Conservation (phyloP, 1,140 invertebrate genomes). For the Sminthurides bifidus region DNA sequence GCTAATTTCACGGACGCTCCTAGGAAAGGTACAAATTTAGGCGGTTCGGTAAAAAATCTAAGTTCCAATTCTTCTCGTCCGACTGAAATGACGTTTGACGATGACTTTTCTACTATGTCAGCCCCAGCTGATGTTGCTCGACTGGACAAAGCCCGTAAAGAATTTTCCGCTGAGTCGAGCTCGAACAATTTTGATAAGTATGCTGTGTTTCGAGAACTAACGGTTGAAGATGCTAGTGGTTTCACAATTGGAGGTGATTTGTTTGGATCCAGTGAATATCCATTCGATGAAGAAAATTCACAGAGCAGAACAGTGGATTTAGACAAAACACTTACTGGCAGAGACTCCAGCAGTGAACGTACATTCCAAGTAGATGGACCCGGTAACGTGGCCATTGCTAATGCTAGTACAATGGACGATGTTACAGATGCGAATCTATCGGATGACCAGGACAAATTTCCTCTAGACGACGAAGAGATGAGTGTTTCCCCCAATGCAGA, state of each 20-base stretch:
- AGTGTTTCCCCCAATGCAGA: conserved; percentile 4
- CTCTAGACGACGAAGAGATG: conserved; percentile 24
- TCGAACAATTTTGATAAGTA: conserved; percentile 50
- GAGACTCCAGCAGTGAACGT: conserved; percentile 28
- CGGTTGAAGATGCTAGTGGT: conserved; percentile 28
- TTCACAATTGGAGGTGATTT: conserved; percentile 17
- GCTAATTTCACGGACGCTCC: too few species aligned
- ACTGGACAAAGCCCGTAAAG: neutral
- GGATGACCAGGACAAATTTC: conserved; percentile 21
- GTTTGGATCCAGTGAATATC: neutral
- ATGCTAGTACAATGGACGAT: conserved; percentile 30
- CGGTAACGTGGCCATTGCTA: neutral
- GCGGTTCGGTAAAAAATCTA: too few species aligned
- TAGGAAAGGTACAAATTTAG: too few species aligned
- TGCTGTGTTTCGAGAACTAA: conserved; percentile 68
- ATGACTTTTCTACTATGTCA: conserved; percentile 24
- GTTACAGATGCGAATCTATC: conserved; percentile 30
- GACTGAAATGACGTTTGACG: too few species aligned
- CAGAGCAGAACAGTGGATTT: conserved; percentile 10
- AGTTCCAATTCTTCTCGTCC: too few species aligned
- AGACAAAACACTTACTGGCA: conserved; percentile 10
- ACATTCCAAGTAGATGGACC: conserved; percentile 26
- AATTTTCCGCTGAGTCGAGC: neutral
- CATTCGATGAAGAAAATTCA: conserved; percentile 17
- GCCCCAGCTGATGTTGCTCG: conserved; percentile 16